Percentiles rank a stretch among this genome's conserved stretches.
phyloP scores from a whole-genome alignment of 2,113 vertebrate species.

The Climacteris rufus region DNA sequence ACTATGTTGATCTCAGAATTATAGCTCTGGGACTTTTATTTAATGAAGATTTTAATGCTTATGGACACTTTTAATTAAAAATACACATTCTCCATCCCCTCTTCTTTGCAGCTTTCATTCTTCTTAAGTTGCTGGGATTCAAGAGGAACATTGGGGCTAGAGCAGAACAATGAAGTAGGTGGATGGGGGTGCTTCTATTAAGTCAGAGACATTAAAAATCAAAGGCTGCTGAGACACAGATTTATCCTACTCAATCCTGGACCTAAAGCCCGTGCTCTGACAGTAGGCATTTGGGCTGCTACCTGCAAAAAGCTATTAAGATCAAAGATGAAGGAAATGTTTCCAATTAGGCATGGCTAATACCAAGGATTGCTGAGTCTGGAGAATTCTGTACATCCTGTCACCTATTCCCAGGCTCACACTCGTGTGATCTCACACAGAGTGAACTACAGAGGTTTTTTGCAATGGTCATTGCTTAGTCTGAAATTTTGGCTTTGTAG shows the following conservation, averaged over 20 bases:
- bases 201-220: constrained; percentile 34
- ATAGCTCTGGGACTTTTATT: constrained; percentile 5
- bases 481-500: not conserved
- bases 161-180: not conserved
- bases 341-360: constrained; percentile 32
- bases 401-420: not conserved
- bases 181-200: not conserved
- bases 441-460: not conserved
- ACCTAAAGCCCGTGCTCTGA: not conserved
- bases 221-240: constrained; percentile 21
- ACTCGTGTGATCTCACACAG: not conserved
- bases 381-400: not conserved
- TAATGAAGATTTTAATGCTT: constrained; percentile 4
- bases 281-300: not conserved
- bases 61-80: constrained; percentile 44
- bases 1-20: constrained; percentile 14
- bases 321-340: constrained; percentile 58
- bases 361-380: not conserved
- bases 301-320: constrained; percentile 45
- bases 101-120: not conserved
- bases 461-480: not conserved
- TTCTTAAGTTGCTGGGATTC: not conserved
- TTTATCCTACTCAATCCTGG: constrained; percentile 23
- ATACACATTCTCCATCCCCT: not conserved
- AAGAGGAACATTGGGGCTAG: not conserved